Conservation (phyloP, 2,797 vertebrate species). For the Eremophila alpestris region DNA sequence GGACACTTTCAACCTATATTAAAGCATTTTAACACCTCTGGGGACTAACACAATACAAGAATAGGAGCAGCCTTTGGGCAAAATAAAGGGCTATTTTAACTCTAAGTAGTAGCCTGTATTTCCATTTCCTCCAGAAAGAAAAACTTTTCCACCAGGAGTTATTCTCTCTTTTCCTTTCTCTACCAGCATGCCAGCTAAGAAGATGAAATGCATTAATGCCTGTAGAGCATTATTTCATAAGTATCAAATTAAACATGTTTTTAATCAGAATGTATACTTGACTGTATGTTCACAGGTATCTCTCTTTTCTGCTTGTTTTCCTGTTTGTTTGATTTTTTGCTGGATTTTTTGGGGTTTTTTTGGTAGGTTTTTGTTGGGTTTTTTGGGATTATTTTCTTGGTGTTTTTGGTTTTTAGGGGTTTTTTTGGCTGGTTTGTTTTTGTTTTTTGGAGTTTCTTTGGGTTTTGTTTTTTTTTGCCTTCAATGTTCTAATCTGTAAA, state of each 20-base stretch:
- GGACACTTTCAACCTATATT: not conserved
- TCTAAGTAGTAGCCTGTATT: not conserved
- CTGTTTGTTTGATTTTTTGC: not conserved
- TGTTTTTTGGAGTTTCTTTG: not conserved
- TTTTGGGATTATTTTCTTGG: too few relatives aligned
- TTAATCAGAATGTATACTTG: not conserved
- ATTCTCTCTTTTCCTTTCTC: not conserved
- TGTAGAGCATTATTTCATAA: not conserved
- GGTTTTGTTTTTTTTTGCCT: not conserved
- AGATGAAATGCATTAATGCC: not conserved
- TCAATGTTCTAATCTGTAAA: not conserved
- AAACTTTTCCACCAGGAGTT: not conserved
- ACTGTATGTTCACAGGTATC: not conserved
- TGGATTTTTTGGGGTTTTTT: rapidly evolving
- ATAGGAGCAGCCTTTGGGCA: not conserved
- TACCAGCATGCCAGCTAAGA: not conserved
- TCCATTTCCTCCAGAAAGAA: not conserved
- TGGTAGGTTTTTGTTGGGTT: too few relatives aligned
- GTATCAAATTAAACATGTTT: not conserved
- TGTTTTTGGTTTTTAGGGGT: too few relatives aligned
- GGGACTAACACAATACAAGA: not conserved
- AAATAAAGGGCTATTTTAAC: not conserved
- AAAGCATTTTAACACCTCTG: not conserved
- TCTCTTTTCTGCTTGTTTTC: not conserved
- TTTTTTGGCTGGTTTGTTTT: not conserved